A percentile compares a stretch with the other conserved stretches of the same genome.
phyloP scores from a whole-genome alignment of 2,888 invertebrate genomes.

The Drosophila infuscata region DNA sequence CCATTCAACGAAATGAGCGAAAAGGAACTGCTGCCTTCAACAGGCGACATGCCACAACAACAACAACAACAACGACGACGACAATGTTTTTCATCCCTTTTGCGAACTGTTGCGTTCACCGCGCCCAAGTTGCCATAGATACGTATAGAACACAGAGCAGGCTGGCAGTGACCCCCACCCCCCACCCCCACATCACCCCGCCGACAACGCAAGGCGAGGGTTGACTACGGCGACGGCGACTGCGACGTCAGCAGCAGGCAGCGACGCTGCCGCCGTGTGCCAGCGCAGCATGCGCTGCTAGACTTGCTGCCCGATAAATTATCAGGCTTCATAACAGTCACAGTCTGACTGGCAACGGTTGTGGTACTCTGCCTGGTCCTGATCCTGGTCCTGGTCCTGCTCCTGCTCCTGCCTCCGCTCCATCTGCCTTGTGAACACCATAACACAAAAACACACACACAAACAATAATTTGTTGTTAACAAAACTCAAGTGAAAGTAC shows the following conservation, averaged over 20 bases:
- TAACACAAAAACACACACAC: conserved; percentile 4
- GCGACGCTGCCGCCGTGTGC: conserved; percentile 38
- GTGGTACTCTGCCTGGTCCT: conserved; percentile 48
- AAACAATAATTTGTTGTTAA: conserved; percentile 42
- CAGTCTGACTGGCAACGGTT: conserved; percentile 75
- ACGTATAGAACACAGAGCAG: conserved; percentile 34
- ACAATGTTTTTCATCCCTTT: conserved; percentile 71
- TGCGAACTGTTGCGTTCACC: conserved; percentile 70
- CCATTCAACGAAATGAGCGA: conserved; percentile 43
- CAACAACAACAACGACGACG: conserved; percentile 12
- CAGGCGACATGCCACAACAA: conserved; percentile 57
- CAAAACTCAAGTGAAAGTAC: conserved; percentile 40
- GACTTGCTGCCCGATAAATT: conserved; percentile 83
- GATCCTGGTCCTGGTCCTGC: conserved; percentile 12
- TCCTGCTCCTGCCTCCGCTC: conserved; percentile 4
- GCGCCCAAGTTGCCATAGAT: conserved; percentile 81
- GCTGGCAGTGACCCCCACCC: not conserved
- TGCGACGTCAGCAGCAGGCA: conserved; percentile 26
- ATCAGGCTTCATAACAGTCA: conserved; percentile 81
- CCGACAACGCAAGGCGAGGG: conserved; percentile 24
- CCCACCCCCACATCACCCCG: not conserved
- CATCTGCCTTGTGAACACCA: conserved; percentile 12
- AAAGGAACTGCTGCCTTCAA: conserved; percentile 57
- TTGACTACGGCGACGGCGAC: conserved; percentile 31
- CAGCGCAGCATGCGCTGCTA: conserved; percentile 69